Percentiles rank a stretch among this genome's conserved stretches.
Evolutionary conservation across 2,888 invertebrate genomes (phyloP).

Genomic region (Drosophila phalerata): DNA sequence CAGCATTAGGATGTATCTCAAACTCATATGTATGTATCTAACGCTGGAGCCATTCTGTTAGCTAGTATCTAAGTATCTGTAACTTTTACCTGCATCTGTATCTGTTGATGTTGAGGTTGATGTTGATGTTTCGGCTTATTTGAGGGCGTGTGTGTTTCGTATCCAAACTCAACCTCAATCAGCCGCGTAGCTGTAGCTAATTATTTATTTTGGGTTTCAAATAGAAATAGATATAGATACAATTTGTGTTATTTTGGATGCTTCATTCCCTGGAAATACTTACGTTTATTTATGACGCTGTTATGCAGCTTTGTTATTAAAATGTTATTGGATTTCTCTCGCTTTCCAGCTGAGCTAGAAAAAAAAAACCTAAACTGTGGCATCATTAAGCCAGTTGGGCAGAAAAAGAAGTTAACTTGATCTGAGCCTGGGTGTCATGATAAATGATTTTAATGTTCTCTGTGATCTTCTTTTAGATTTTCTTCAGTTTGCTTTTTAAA

Average conservation of each 20-base stretch:
- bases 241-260: conserved; percentile 53
- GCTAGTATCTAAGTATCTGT: conserved; percentile 25
- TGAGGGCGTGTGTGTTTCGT: conserved; percentile 74
- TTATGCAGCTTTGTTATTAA: conserved; percentile 77
- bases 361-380: conserved; percentile 21
- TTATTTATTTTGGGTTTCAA: conserved; percentile 69
- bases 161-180: conserved; percentile 48
- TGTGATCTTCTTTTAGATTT: neutral
- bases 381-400: conserved; percentile 51
- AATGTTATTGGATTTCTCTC: conserved; percentile 83
- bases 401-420: conserved; percentile 42
- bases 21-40: neutral
- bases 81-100: conserved; percentile 15
- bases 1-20: conserved; percentile 34
- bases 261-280: conserved; percentile 67
- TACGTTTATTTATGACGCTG: conserved; percentile 71
- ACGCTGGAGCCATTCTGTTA: conserved; percentile 4
- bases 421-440: conserved; percentile 69
- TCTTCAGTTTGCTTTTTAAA: conserved; percentile 57
- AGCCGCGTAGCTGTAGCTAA: conserved; percentile 61
- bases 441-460: conserved; percentile 72
- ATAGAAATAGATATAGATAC: conserved; percentile 71
- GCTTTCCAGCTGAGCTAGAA: conserved; percentile 69
- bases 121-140: conserved; percentile 41
- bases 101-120: conserved; percentile 10